These are phyloP conservation scores for rabbit (Oryctolagus cuniculus) DNA, from an alignment of 2,113 vertebrate genomes.

Conservation along the genomic window DNA sequence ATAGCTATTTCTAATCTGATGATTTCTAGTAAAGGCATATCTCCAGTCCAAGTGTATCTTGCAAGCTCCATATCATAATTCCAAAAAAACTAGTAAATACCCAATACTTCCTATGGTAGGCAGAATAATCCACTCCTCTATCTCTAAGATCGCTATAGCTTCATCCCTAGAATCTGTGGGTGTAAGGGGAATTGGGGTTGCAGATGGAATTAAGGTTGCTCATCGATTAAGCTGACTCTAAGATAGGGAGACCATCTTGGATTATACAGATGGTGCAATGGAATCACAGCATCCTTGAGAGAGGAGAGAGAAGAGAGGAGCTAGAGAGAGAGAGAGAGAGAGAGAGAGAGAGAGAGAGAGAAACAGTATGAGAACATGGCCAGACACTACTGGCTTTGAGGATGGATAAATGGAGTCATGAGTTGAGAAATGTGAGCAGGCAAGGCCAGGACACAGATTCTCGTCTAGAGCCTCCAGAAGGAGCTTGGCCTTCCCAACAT, in stretches of 20 bases:
- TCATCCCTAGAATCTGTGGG: not conserved
- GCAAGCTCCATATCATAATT: not conserved
- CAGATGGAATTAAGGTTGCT: not conserved
- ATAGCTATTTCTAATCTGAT: not conserved
- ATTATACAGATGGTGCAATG: not conserved
- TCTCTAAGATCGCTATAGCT: not conserved
- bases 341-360: not conserved
- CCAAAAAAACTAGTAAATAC: not conserved
- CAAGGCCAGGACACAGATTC: not conserved
- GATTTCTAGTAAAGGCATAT: not conserved
- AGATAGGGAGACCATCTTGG: not conserved
- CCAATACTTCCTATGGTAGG: not conserved
- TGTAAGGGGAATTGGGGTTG: not conserved
- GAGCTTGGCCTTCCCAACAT: not conserved
- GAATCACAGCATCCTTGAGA: not conserved
- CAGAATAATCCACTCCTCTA: not conserved
- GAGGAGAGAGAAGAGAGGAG: not conserved
- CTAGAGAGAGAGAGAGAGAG: not conserved
- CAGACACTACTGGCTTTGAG: not conserved
- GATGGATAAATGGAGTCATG: not conserved
- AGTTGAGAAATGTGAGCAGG: not conserved
- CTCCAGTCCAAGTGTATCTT: not conserved
- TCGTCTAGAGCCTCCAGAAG: not conserved
- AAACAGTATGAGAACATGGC: not conserved
- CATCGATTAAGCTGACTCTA: not conserved